Evolutionary conservation across 2,888 invertebrate genomes (phyloP), one percentile per base, ranked within the genome.

Genomic region (Drosophila robusta): DNA sequence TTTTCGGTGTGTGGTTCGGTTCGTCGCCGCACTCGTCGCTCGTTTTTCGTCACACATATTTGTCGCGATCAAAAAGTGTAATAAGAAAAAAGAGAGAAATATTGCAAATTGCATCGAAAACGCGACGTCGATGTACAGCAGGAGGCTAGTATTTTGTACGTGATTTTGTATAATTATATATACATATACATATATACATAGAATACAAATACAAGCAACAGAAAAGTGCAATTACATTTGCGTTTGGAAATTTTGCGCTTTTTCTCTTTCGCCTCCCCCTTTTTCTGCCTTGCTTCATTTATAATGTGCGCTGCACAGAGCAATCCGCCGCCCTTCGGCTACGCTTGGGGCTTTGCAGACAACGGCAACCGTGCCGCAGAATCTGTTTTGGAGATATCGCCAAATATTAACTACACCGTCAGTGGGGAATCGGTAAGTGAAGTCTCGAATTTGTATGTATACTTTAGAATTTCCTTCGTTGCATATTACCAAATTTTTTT

Each of bases 281-380:
- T 73, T 75, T 79, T 68, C 73, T 73, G 78, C 70, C 70, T 72
- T 82, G 76, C 83, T 79, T 67, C 75, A 87, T 78, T 81, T 81
- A 81, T 71, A 89, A 92, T 92, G 92, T 92, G 92, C 90, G 92
- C 92, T 81, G 92, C 92, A 74, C 92, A 92, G 87, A 92, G 92
- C 80, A 92, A 92, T 83, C 91, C 92, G 73, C 91, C 91, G 80
- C 90, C 92, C 89, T 92, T 92, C 75, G 92, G 92, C 80, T 92
- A 92, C 77, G 90, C 92, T 76, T 92, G 92, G 92, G 91, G 92
- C 66, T 92, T 92, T 82, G 89, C 92, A 75, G 92, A 92, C 86
- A 92, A 92, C 86, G 90, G 90, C 66, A 90, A 91, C 67, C 83
- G 89, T 68, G 78, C 87, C 85, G 89, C 92, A 71, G 92, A 92